Conservation (phyloP, 2,888 invertebrate species). For the Diarsia brunnea region DNA sequence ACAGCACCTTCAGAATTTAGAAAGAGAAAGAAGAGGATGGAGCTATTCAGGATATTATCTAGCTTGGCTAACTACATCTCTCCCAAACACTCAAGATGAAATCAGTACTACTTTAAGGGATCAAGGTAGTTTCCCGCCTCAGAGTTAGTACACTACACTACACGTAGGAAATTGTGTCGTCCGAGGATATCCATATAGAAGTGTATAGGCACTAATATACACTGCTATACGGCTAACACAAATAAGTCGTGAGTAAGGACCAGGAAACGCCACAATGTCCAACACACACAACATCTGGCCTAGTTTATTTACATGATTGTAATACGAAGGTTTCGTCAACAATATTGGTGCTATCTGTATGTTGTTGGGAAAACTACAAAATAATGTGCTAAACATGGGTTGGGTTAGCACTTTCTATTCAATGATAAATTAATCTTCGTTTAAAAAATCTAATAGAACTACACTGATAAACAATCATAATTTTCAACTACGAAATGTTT, state of each 20-base stretch:
- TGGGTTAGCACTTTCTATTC: not conserved
- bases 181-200: not conserved
- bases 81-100: not conserved
- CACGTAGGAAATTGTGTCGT: slow-evolving; percentile 4
- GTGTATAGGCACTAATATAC: not conserved
- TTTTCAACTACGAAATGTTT: not conserved
- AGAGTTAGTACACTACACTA: not conserved
- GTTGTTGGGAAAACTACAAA: not conserved
- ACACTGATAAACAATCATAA: too few relatives aligned
- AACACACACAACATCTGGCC: slow-evolving; percentile 15
- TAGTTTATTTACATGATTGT: not conserved
- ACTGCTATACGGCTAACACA: slow-evolving; percentile 24
- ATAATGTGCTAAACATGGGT: not conserved
- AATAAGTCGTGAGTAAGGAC: slow-evolving; percentile 60
- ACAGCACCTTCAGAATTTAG: not conserved
- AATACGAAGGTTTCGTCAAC: not conserved
- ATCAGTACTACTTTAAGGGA: too few relatives aligned
- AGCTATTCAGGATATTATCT: not conserved
- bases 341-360: slow-evolving; percentile 15
- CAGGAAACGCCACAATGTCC: slow-evolving; percentile 50
- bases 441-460: not conserved
- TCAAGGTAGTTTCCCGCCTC: too few relatives aligned
- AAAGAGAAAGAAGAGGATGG: not conserved
- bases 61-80: not conserved
- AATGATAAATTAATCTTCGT: not conserved